These are phyloP conservation scores for Miopithecus talapoin DNA, from an alignment of 2,797 vertebrate species.

Conservation along the genomic window DNA sequence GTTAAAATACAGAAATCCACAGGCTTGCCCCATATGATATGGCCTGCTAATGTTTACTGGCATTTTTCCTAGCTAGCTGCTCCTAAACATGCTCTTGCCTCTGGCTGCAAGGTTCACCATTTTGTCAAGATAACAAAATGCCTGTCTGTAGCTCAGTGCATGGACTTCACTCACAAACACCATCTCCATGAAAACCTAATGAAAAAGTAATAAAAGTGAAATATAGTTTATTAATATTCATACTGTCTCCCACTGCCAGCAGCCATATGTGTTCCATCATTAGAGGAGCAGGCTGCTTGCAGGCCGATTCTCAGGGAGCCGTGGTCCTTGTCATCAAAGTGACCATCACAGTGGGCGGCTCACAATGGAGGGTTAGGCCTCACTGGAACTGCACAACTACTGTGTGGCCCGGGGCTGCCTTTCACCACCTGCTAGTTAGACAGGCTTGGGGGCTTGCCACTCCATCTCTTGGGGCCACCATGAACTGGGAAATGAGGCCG, in stretches of 20 bases:
- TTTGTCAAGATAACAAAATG: constrained; percentile 60
- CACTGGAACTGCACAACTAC: not conserved
- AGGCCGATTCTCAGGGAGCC: not conserved
- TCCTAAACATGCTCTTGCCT: not conserved
- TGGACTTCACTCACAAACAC: constrained; percentile 33
- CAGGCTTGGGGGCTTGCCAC: not conserved
- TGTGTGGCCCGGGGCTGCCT: not conserved
- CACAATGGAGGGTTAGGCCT: not conserved
- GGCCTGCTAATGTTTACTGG: not conserved
- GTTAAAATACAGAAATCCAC: not conserved
- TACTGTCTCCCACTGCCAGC: constrained; percentile 15
- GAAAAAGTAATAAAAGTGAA: constrained; percentile 63
- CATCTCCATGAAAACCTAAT: constrained; percentile 53
- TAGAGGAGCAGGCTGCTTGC: not conserved
- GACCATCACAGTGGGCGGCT: not conserved
- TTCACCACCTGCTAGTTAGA: not conserved
- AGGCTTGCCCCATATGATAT: not conserved
- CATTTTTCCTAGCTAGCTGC: not conserved
- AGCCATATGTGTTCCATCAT: not conserved
- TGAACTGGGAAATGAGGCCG: not conserved
- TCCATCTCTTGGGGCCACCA: not conserved
- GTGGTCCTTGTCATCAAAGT: not conserved
- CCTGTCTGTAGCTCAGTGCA: not conserved
- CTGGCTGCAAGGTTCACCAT: not conserved
- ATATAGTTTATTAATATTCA: constrained; percentile 62